Base-by-base conservation (phyloP, 2,888 invertebrate genomes). In the Phortica magna region DNA sequence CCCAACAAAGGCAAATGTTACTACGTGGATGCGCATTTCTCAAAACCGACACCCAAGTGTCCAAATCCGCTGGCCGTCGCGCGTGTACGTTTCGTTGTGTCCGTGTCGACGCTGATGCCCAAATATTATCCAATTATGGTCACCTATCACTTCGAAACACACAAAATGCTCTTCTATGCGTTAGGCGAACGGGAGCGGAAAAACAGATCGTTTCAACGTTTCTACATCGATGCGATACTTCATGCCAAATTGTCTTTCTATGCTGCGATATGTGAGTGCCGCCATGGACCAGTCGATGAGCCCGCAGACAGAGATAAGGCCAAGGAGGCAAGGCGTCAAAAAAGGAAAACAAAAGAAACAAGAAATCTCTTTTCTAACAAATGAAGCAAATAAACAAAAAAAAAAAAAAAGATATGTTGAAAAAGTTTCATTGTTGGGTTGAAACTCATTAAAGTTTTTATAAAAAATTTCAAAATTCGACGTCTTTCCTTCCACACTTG, bases 1-100 rank as follows among this genome's bases (percentile, higher is more conserved):
- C 76, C 78, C 4, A n/a, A 81, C 0, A 83, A 84, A 73, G 91
- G 88, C 4, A 76, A 74, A 2, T 85, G 83, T 42, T 83, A 85
- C 75, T 89, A 83, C 77, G 82, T 89, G 14, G 90, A 91, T 75
- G 91, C 88, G 0, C 83, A 88, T 61, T 91, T 91, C 74, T 91
- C 91, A 4, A 84, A 87, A 5, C 91, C 91, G 9, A 90, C 89
- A 9, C 82, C 82, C 7, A 80, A 81, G 19, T 91, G 90, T 57
- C 91, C 91, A 2, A 91, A 91, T 80, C 91, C 91, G 0, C 74
- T 90, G 78, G 89, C 90, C 6, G 89, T 90, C 41, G 91, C 91
- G 57, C 89, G 85, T 75, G 90, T 89, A n/a, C 88, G 87, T n/a
- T 91, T 91, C 72, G 79, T 87, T 42, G 78, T 91, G 7, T 82